Conservation (phyloP, 1,140 invertebrate genomes). For the Drosophila watanabei region DNA sequence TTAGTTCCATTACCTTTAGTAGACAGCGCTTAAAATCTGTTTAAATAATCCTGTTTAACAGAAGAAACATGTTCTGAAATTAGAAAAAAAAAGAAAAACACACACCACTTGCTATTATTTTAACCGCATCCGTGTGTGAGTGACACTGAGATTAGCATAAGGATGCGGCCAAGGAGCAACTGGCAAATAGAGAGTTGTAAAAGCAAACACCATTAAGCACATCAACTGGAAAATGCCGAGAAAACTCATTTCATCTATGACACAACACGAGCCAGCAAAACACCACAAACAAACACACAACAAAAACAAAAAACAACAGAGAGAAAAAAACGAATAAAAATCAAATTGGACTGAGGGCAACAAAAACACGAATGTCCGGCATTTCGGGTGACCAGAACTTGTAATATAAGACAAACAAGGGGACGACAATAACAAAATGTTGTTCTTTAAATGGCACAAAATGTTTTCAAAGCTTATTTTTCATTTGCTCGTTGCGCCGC, state of each 20-base stretch:
- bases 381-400: slow-evolving; percentile 64
- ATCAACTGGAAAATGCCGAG: slow-evolving; percentile 78
- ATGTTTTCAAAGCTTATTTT: slow-evolving; percentile 83
- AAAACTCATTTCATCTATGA: slow-evolving; percentile 76
- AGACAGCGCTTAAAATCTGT: background rate
- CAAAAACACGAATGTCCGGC: slow-evolving; percentile 70
- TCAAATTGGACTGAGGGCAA: slow-evolving; percentile 75
- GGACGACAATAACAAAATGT: slow-evolving; percentile 72
- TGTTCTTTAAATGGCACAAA: slow-evolving; percentile 83
- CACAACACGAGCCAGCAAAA: slow-evolving; percentile 31
- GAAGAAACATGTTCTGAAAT: background rate
- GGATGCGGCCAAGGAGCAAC: slow-evolving; percentile 54
- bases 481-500: slow-evolving; percentile 69
- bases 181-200: slow-evolving; percentile 71
- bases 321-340: slow-evolving; percentile 61
- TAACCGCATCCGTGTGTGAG: slow-evolving; percentile 22
- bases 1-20: background rate
- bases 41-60: background rate
- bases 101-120: slow-evolving; percentile 6
- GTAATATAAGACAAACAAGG: slow-evolving; percentile 80
- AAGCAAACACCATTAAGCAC: slow-evolving; percentile 82
- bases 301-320: background rate
- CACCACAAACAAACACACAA: slow-evolving; percentile 8
- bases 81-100: background rate
- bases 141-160: slow-evolving; percentile 78